phyloP scores from a whole-genome alignment of 2,113 vertebrate species.

The Acanthochromis polyacanthus region DNA sequence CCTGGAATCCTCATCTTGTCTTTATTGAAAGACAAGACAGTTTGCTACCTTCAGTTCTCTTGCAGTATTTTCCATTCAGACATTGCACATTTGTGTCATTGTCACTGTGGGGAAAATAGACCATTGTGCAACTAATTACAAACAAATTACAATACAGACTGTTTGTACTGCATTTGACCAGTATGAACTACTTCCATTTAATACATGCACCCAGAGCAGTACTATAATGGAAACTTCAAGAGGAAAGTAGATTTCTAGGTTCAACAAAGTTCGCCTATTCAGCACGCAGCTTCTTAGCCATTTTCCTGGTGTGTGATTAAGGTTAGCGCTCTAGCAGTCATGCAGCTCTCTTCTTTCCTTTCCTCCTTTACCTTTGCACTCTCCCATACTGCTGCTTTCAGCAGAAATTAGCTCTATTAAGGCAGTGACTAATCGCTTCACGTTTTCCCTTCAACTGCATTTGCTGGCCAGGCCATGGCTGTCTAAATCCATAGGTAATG shows the following conservation, averaged over 20 bases:
- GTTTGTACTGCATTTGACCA: too few species aligned
- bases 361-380: conserved; percentile 46
- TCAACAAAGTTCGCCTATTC: conserved; percentile 35
- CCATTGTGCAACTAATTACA: too few species aligned
- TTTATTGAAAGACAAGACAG: too few species aligned
- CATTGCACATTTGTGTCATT: too few species aligned
- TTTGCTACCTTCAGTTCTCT: too few species aligned
- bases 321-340: conserved; percentile 36
- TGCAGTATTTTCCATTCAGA: too few species aligned
- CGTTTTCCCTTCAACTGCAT: conserved; percentile 56
- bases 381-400: conserved; percentile 53
- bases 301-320: conserved; percentile 57
- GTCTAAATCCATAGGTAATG: conserved; percentile 67
- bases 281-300: conserved; percentile 48
- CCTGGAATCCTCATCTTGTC: too few species aligned
- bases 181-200: background rate
- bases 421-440: conserved; percentile 65
- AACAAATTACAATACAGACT: too few species aligned
- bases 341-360: conserved; percentile 26
- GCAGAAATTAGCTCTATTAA: conserved; percentile 69
- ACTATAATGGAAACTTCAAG: conserved; percentile 9
- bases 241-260: conserved; percentile 8
- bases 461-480: conserved; percentile 14
- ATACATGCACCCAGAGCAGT: background rate
- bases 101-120: too few species aligned